Base-by-base conservation (phyloP, 2,888 invertebrate genomes). In the Drosophila ezoana region DNA sequence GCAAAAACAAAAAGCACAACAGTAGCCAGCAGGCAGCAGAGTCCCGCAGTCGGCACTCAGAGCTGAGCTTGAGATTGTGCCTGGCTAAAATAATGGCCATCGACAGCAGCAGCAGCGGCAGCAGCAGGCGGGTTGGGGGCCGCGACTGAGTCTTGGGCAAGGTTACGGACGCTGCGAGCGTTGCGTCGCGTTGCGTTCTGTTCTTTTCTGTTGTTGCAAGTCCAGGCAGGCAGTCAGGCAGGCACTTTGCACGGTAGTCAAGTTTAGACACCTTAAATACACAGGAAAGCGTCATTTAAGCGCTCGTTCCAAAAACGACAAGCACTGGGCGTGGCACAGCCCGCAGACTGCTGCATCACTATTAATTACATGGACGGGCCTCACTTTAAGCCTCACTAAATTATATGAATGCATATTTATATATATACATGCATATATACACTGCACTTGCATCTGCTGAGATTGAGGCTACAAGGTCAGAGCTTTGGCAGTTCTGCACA, bases 221-320 rank as follows among this genome's bases (percentile, higher is more conserved):
- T 16, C 20, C 16, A 41, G 23, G 23, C 20, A 20, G 20, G 20
- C 20, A 20, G 28, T 37, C 60, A 41, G 28, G 28, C 28, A 28
- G 20, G 44, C 60, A 59, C 65, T 49, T 49, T 41, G 74, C 81
- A 85, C 85, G 79, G 85, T 85, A 85, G 85, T 85, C 85, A 87
- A 85, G 87, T 89, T 85, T 87, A 81, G 89, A 89, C 89, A 85
- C 89, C 87, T 85, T 87, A 85, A 89, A 85, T 83, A 87, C 85
- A 89, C 84, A 87, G 89, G 89, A 73, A 89, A 87, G 87, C 89
- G 89, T 81, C 84, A 86, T 86, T 83, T 88, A 83, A 71, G 69
- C 69, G 83, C 83, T 83, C 87, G 83, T 83, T 83, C 76, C 65
- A 71, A 86, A 79, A 86, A 48, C 75, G 76, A 83, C 83, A 82